A percentile compares a stretch with the other conserved stretches of the same genome.
phyloP scores from a whole-genome alignment of 2,113 vertebrate genomes.

The Salminus brasiliensis region DNA sequence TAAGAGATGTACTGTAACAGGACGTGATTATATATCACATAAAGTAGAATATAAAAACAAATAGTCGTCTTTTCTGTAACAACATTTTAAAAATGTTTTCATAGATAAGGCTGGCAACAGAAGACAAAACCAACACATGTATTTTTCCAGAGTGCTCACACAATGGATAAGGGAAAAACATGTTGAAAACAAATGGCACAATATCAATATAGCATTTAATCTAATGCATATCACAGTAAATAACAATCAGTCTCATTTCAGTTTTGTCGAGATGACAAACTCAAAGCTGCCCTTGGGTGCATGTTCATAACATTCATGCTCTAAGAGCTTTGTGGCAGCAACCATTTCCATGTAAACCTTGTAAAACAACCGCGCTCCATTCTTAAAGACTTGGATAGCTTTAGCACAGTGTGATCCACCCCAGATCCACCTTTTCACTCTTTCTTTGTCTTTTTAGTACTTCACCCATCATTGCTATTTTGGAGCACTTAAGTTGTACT shows the following conservation, averaged over 20 bases:
- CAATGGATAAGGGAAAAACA: neutral
- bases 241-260: slow-evolving; percentile 27
- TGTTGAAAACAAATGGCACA: slow-evolving; percentile 45
- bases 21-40: slow-evolving; percentile 29
- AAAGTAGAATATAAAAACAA: slow-evolving; percentile 32
- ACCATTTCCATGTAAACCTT: neutral
- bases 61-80: slow-evolving; percentile 18
- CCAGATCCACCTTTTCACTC: neutral
- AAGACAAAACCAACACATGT: slow-evolving; percentile 28
- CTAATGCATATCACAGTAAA: slow-evolving; percentile 39
- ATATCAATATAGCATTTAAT: slow-evolving; percentile 40
- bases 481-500: slow-evolving; percentile 25
- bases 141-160: slow-evolving; percentile 37
- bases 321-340: slow-evolving; percentile 11
- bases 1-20: slow-evolving; percentile 18
- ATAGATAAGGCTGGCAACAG: slow-evolving; percentile 17
- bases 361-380: neutral
- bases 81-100: slow-evolving; percentile 18
- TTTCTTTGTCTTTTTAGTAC: neutral
- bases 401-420: neutral
- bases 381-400: neutral
- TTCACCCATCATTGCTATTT: neutral
- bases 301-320: slow-evolving; percentile 40
- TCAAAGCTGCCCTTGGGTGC: slow-evolving; percentile 26
- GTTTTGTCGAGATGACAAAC: slow-evolving; percentile 21